Base-by-base conservation (phyloP, 2,888 invertebrate genomes). In the Brachyopa scutellaris region DNA sequence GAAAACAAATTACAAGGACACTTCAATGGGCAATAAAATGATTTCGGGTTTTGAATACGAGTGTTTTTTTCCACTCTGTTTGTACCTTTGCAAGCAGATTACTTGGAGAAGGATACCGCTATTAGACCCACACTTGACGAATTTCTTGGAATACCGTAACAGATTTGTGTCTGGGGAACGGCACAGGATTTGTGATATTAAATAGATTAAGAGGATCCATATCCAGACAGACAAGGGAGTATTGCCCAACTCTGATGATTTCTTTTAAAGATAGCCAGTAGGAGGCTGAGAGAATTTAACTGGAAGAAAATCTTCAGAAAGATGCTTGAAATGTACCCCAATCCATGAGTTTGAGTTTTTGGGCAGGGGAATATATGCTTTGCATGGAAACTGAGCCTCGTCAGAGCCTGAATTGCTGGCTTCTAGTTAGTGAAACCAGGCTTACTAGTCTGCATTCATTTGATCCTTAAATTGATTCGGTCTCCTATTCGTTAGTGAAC, bases 1-100 rank as follows among this genome's bases (percentile, higher is more conserved):
- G 9, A 26, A 57, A 70, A 51, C 36, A 55, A 78, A 79, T 69
- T 45, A 74, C 74, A 69, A 80, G 80, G 74, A 69, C 62, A 69
- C 36, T 53, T 57, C 57, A 57, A 49, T 67, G 69, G 67, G 61
- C 36, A 51, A 49, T 66, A 59, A 53, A 79, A 67, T 62, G 53
- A 66, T 45, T 72, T 51, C 9, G 42, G 62, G 26, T 51, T 51
- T 74, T 4, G 42, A 67, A 59, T n/a, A n/a, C n/a, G n/a, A n/a
- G n/a, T n/a, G n/a, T n/a, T 53, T 67, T 51, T 26, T 45, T 53
- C 59, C 33, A 6, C 59, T 31, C 9, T 26, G 23, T 21, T 6
- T 53, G 9, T 45, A 26, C 21, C 33, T 40, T 57, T 6, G 19
- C 2, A 17, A 6, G 6, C 51, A 8, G 4, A 8, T 6, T 26